Percentiles rank a stretch among this genome's conserved stretches.
phyloP scores from a whole-genome alignment of 2,113 vertebrate species.

The Polypterus bichir region DNA sequence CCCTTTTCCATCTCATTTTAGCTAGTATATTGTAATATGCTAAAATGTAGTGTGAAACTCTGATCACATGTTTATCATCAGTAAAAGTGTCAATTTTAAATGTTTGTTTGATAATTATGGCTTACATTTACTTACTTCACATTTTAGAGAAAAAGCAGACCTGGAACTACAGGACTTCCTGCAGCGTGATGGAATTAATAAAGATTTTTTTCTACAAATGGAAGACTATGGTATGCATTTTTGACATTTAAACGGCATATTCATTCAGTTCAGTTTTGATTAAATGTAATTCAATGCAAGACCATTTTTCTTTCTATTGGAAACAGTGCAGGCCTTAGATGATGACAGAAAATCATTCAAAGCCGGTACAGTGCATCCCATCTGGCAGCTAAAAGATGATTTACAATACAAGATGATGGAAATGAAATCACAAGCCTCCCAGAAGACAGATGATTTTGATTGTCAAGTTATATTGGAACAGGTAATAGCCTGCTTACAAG shows the following conservation, averaged over 20 bases:
- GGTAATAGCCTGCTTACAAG: constrained; percentile 39
- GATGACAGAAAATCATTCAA: constrained; percentile 45
- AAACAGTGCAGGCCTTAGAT: constrained; percentile 51
- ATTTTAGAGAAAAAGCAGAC: constrained; percentile 62
- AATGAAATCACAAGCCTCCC: constrained; percentile 20
- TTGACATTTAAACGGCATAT: constrained; percentile 1
- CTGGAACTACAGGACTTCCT: constrained; percentile 58
- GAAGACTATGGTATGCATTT: constrained; percentile 42
- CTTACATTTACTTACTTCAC: constrained; percentile 3
- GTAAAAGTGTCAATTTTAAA: no score
- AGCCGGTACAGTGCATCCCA: constrained; percentile 48
- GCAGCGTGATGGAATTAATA: constrained; percentile 35
- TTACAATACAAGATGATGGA: constrained; percentile 50
- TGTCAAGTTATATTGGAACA: constrained; percentile 49
- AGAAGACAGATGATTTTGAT: constrained; percentile 26
- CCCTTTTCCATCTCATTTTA: no score
- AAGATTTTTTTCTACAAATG: constrained; percentile 35
- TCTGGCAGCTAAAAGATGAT: constrained; percentile 63
- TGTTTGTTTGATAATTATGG: no score
- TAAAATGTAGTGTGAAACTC: no score
- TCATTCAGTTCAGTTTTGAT: not conserved
- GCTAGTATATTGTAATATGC: no score
- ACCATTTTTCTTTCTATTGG: constrained; percentile 19
- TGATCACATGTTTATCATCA: no score
- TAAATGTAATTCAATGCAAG: no score